These are phyloP conservation scores for Monoplex corrugatus DNA, from an alignment of 2,888 invertebrate species.

Conservation along the genomic window DNA sequence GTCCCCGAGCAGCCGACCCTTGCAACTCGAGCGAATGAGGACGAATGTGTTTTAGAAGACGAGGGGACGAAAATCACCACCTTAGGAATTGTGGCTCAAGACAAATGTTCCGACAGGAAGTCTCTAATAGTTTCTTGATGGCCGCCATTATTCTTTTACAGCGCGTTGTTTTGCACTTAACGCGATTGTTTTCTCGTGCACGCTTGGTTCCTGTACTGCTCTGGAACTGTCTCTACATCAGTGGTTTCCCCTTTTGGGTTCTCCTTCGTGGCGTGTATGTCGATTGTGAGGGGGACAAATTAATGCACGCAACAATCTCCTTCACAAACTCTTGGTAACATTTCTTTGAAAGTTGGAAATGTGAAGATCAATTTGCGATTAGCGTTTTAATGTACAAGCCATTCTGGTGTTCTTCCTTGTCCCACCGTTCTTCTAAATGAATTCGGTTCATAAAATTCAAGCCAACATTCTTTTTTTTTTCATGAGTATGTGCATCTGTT, in stretches of 20 bases:
- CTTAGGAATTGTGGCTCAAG: constrained; percentile 44
- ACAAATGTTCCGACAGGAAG: constrained; percentile 50
- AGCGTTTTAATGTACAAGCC: no score
- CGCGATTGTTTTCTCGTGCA: constrained; percentile 48
- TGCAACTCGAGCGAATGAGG: constrained; percentile 35
- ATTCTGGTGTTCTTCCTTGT: no score
- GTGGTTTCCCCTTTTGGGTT: not conserved
- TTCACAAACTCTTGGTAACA: not conserved
- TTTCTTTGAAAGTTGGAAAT: no score
- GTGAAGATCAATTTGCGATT: no score
- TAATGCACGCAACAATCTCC: constrained; percentile 38
- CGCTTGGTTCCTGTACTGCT: not conserved
- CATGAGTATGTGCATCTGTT: no score
- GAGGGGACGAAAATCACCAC: constrained; percentile 49
- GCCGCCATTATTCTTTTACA: constrained; percentile 50
- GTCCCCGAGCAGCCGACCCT: constrained; percentile 38
- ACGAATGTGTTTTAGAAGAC: constrained; percentile 47
- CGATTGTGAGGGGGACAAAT: not conserved
- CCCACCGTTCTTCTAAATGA: no score
- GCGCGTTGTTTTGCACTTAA: constrained; percentile 51
- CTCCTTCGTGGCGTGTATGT: not conserved
- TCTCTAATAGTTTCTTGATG: constrained; percentile 51
- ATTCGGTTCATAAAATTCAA: no score
- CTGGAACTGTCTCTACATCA: not conserved
- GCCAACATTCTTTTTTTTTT: no score